Conservation (phyloP, 2,113 vertebrate species). For the Suncus etruscus region DNA sequence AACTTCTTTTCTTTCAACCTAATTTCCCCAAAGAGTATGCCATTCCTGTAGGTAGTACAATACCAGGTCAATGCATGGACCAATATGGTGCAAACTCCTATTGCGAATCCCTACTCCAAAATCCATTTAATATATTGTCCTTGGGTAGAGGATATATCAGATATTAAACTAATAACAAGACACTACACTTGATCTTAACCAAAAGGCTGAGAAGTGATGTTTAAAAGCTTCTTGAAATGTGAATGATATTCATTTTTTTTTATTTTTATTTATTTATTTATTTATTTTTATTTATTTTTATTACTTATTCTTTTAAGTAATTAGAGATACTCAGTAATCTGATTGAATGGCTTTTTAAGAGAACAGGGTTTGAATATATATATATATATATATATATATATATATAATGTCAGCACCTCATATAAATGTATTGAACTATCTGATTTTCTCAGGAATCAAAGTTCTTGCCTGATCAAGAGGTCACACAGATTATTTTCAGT, state of each 20-base stretch:
- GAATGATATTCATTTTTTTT: slow-evolving; percentile 46
- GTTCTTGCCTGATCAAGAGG: slow-evolving; percentile 19
- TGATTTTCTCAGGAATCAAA: background rate
- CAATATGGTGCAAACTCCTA: no score
- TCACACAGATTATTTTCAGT: background rate
- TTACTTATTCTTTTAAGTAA: slow-evolving; percentile 37
- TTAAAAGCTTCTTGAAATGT: slow-evolving; percentile 63
- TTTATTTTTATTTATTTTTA: no score
- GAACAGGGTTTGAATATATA: background rate
- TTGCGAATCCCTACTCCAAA: no score
- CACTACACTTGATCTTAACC: no score
- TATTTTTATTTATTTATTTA: slow-evolving; percentile 38
- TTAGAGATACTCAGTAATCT: slow-evolving; percentile 1
- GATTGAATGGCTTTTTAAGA: background rate
- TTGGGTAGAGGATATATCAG: no score
- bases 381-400: slow-evolving; percentile 32
- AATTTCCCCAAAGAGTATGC: no score
- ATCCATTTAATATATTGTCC: no score
- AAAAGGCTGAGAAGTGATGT: background rate
- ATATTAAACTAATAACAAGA: no score
- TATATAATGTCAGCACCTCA: slow-evolving; percentile 7
- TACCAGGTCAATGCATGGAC: no score
- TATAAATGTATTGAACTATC: slow-evolving; percentile 11
- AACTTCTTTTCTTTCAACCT: slow-evolving; percentile 20
- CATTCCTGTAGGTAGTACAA: no score